These are phyloP conservation scores for Hirundo rustica DNA, from an alignment of 2,797 vertebrate genomes.

Conservation along the genomic window DNA sequence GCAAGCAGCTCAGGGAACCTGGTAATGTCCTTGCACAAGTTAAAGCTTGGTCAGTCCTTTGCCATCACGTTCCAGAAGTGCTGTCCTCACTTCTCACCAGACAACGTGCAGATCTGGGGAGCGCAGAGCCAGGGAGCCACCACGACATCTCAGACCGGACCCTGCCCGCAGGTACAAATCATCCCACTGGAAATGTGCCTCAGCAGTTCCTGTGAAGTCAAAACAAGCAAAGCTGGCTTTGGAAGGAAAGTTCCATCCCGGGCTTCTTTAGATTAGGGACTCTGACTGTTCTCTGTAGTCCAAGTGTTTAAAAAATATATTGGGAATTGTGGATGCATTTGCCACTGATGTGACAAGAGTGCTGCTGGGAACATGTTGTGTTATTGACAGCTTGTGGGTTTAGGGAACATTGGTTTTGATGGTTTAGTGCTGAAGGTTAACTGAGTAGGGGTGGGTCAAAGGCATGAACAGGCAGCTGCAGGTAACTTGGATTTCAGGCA, in stretches of 20 bases:
- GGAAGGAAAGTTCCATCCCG: background rate
- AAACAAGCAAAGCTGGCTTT: background rate
- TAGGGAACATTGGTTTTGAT: background rate
- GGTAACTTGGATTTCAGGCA: background rate
- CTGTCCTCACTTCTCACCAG: background rate
- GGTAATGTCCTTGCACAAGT: background rate
- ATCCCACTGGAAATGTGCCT: too few relatives aligned
- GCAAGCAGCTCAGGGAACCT: background rate
- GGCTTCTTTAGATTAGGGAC: background rate
- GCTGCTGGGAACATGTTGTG: background rate
- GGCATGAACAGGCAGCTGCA: background rate
- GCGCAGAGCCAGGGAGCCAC: background rate
- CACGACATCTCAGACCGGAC: rapidly evolving
- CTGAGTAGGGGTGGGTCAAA: background rate
- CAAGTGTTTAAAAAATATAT: background rate
- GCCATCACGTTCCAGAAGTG: background rate
- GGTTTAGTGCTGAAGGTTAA: background rate
- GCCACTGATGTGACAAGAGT: background rate
- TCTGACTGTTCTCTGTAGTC: background rate
- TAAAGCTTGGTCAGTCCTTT: background rate
- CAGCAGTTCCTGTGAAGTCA: too few relatives aligned
- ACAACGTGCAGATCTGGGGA: background rate
- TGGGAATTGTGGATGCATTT: rapidly evolving
- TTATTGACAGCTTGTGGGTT: background rate
- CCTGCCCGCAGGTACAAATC: background rate